Evolutionary conservation across 2,113 vertebrate genomes (phyloP).

Genomic region (Archocentrus centrarchus): DNA sequence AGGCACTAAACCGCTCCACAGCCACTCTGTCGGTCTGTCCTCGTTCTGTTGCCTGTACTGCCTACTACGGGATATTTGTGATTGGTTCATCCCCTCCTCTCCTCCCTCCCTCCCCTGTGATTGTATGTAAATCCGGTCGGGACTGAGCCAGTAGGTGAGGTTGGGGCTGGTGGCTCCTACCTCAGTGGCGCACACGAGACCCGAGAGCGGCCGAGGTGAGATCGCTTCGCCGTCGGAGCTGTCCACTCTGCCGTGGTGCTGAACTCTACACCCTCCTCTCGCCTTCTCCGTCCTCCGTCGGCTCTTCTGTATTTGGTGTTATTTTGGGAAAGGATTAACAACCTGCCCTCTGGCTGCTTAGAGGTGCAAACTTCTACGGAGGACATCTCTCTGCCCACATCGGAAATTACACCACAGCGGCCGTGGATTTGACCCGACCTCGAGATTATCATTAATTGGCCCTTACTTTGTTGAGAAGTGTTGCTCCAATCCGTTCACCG

Average conservation of each 20-base stretch:
- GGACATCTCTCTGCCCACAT: conserved; percentile 38
- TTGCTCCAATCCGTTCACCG: conserved; percentile 7
- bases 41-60: conserved; percentile 41
- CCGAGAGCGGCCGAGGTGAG: conserved; percentile 71
- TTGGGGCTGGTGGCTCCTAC: conserved; percentile 72
- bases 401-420: conserved; percentile 44
- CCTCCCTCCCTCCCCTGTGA: conserved; percentile 53
- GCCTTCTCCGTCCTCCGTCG: background rate
- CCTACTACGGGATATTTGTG: conserved; percentile 53
- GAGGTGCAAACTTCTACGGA: conserved; percentile 66
- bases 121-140: conserved; percentile 77
- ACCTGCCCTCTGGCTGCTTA: conserved; percentile 12
- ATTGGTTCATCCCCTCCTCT: conserved; percentile 69
- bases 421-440: conserved; percentile 61
- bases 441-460: conserved; percentile 43
- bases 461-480: conserved; percentile 67
- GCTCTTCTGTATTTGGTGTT: background rate
- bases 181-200: conserved; percentile 77
- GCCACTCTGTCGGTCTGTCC: conserved; percentile 44
- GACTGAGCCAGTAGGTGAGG: conserved; percentile 76
- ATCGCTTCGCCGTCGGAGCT: conserved; percentile 74
- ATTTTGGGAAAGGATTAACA: conserved; percentile 66
- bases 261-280: conserved; percentile 54
- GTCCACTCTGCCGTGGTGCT: conserved; percentile 79
- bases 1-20: conserved; percentile 18